Evolutionary conservation across 2,113 vertebrate genomes (phyloP), one percentile per base, ranked within the genome.

Genomic region (Tyrannus savana): DNA sequence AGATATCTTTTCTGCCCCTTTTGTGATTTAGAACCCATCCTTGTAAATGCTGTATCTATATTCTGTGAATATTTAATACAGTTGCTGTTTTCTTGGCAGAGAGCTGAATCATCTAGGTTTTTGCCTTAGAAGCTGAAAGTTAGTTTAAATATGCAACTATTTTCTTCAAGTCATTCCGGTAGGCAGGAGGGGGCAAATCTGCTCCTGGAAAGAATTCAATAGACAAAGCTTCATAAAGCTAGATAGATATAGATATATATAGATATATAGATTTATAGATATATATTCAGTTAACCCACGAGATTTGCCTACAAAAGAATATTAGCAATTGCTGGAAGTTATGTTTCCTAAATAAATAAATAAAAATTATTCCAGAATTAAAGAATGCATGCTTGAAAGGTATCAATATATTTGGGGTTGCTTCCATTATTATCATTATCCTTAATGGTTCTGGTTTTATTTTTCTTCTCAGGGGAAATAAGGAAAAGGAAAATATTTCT

Each of bases 381-480:
- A 75, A 82, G 27, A 53, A 69, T 35, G 1, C 2, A 42, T n/a
- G 3, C 5, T 74, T 78, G 19, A 84, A 62, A 63, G 33, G 3
- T 28, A 78, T 55, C 3, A 27, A 44, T 33, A 17, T 77, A 23
- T 63, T 25, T 77, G 6, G 1, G 7, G 41, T 82, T 56, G 3
- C 14, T 66, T 37, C 13, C 3, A 19, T 67, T 28, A 18, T 49
- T 24, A 35, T 52, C 52, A 18, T 17, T 47, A 37, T 23, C 30
- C 15, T 3, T 35, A 39, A 53, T 44, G 5, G 19, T 42, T 9
- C 1, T 7, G 3, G 3, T 1, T 3, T 35, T 53, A 28, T 52
- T 74, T 74, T 41, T 46, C 25, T 7, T 62, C 62, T 30, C 42
- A 12, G 42, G 30, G 3, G 6, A 88, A 92, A 64, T 56, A 56